A percentile compares a stretch with the other conserved stretches of the same genome.
Conservation (phyloP, 2,113 vertebrate species). For the Phodopus roborovskii region DNA sequence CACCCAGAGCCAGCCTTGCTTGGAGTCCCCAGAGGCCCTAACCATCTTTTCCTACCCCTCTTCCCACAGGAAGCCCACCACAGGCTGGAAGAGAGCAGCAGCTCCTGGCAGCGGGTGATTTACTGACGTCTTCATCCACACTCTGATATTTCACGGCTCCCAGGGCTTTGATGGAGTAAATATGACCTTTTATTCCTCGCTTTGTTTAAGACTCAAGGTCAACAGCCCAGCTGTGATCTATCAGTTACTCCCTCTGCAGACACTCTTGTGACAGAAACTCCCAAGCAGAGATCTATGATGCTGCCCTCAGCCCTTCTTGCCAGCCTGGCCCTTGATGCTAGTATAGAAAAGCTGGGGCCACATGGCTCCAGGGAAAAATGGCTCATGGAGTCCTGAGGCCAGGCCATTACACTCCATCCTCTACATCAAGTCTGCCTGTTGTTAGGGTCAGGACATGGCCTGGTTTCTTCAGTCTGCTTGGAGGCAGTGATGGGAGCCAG, state of each 20-base stretch:
- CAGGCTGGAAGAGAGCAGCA: not conserved
- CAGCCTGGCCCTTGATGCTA: not conserved
- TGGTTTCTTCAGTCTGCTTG: not conserved
- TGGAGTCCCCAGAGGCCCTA: not conserved
- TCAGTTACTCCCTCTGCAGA: not conserved
- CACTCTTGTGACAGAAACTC: not conserved
- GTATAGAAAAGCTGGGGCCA: fast-evolving
- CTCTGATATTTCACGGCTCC: not conserved
- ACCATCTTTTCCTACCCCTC: not conserved
- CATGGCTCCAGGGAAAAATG: constrained; percentile 41
- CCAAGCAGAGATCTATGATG: constrained; percentile 15
- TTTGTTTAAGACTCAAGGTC: constrained; percentile 75
- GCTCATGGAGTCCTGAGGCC: not conserved
- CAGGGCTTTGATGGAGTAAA: constrained; percentile 43
- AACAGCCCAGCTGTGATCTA: constrained; percentile 52
- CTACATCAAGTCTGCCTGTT: not conserved
- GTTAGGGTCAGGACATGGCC: not conserved
- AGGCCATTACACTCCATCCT: constrained; percentile 52
- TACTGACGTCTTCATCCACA: constrained; percentile 29
- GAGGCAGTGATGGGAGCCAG: not conserved
- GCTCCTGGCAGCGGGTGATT: not conserved
- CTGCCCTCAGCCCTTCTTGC: not conserved
- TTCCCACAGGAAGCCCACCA: not conserved
- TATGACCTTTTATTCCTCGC: constrained; percentile 64
- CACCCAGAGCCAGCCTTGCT: not conserved